Conservation (phyloP, 2,888 invertebrate species). For the Stenchaetothrips biformis region DNA sequence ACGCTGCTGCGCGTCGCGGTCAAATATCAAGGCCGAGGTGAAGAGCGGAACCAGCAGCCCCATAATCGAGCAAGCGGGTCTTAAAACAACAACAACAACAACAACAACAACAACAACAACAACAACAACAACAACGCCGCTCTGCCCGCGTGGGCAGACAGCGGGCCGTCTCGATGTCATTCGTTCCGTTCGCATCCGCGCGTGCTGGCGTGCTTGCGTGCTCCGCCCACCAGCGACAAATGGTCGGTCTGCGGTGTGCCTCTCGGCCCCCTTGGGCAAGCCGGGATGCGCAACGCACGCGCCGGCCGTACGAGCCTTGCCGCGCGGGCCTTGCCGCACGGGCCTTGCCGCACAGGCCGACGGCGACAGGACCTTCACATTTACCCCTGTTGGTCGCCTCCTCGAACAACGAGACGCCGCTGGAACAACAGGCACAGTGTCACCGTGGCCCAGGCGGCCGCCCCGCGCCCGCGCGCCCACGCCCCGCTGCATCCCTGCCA, state of each 20-base stretch:
- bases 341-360: too few relatives aligned
- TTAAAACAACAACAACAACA: too few relatives aligned
- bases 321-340: too few relatives aligned
- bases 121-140: too few relatives aligned
- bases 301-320: neutral
- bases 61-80: too few relatives aligned
- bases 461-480: neutral
- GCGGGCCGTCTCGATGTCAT: neutral
- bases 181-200: neutral
- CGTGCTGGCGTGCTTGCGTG: neutral
- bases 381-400: neutral
- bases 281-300: neutral
- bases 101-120: too few relatives aligned
- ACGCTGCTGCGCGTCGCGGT: neutral
- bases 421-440: too few relatives aligned
- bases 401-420: neutral
- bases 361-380: neutral
- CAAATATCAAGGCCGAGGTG: slow-evolving; percentile 7
- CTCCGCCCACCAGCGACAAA: neutral
- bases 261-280: too few relatives aligned
- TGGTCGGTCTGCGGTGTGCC: too few relatives aligned
- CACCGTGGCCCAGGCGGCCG: neutral
- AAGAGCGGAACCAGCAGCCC: neutral
- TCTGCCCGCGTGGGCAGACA: too few relatives aligned
- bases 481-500: neutral